phyloP scores from a whole-genome alignment of 1,140 invertebrate species.

The Steinernema feltiae region DNA sequence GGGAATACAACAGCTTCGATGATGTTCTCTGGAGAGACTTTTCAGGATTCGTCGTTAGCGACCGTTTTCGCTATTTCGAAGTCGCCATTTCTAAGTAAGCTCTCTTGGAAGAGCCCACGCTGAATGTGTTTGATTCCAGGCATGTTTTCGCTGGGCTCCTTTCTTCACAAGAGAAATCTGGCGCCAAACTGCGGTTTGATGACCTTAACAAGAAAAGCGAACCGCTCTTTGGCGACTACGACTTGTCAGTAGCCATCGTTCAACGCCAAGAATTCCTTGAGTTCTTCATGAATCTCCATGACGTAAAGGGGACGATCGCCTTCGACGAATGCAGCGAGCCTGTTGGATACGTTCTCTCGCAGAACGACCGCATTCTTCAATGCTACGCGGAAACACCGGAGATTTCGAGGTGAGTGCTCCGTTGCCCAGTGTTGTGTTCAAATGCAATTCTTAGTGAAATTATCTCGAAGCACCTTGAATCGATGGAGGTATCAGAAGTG shows the following conservation, averaged over 20 bases:
- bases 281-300: slow-evolving; percentile 12
- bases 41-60: slow-evolving; percentile 19
- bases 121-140: background rate
- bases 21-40: slow-evolving; percentile 11
- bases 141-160: background rate
- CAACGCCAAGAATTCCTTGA: slow-evolving; percentile 11
- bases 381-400: slow-evolving; percentile 28
- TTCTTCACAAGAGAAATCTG: background rate
- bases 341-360: slow-evolving; percentile 24
- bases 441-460: slow-evolving; percentile 20
- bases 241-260: slow-evolving; percentile 13
- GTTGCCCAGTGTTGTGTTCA: background rate
- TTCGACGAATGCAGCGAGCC: slow-evolving; percentile 18
- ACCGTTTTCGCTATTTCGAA: slow-evolving; percentile 11
- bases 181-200: background rate
- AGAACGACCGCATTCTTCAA: slow-evolving; percentile 23
- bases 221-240: slow-evolving; percentile 14
- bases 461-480: slow-evolving; percentile 9
- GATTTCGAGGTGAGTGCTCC: slow-evolving; percentile 19
- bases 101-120: background rate
- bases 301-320: background rate
- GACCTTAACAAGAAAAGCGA: background rate
- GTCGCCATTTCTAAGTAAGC: background rate
- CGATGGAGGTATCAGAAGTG: slow-evolving; percentile 18
- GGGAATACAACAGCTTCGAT: background rate